Conservation (phyloP, 2,888 invertebrate genomes). For the Sarcophaga subvicina region DNA sequence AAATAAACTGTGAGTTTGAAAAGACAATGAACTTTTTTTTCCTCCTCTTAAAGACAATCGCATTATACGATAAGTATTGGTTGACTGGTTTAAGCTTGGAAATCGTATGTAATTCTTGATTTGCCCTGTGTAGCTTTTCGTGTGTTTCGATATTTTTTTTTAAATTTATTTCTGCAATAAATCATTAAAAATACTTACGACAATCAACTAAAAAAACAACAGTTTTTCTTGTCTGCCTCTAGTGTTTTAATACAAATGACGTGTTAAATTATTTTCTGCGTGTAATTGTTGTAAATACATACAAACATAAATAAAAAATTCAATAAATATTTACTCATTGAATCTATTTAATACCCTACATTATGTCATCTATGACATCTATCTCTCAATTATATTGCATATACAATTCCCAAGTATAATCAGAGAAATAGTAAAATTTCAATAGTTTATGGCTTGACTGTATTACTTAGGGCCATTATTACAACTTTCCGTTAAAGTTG, state of each 20-base stretch:
- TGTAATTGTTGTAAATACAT: conserved; percentile 32
- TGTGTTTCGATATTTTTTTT: conserved; percentile 12
- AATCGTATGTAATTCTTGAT: background rate
- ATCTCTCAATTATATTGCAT: too few relatives aligned
- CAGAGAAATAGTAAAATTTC: too few relatives aligned
- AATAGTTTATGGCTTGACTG: too few relatives aligned
- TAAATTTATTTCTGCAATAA: conserved; percentile 37
- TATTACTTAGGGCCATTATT: too few relatives aligned
- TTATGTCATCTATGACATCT: background rate
- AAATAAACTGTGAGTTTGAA: conserved; percentile 26
- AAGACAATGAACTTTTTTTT: conserved; percentile 66
- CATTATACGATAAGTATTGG: conserved; percentile 13
- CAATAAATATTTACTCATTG: background rate
- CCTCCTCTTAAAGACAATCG: background rate
- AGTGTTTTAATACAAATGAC: conserved; percentile 33
- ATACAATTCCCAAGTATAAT: too few relatives aligned
- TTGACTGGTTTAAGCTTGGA: conserved; percentile 24
- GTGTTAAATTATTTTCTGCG: conserved; percentile 56
- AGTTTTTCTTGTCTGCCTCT: background rate
- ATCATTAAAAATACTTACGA: conserved; percentile 43
- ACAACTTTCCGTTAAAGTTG: too few relatives aligned
- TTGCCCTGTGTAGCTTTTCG: background rate
- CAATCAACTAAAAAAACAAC: conserved; percentile 11
- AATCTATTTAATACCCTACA: conserved; percentile 20
- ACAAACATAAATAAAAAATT: background rate